These are phyloP conservation scores for Rhyacophila brunnea DNA, from an alignment of 1,140 invertebrate genomes.

Conservation along the genomic window DNA sequence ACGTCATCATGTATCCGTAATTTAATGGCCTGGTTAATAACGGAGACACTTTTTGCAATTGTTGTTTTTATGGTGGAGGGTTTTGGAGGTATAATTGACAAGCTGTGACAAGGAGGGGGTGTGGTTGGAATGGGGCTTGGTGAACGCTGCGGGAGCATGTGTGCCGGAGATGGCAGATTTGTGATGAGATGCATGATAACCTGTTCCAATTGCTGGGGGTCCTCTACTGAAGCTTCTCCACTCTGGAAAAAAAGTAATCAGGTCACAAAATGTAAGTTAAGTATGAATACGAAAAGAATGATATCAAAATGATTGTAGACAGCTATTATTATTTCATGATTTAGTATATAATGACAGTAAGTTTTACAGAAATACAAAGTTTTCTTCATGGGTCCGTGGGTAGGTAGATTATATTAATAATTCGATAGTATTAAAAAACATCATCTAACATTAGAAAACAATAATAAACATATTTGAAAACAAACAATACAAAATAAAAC, in stretches of 20 bases:
- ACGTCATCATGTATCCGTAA: neutral
- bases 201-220: constrained; percentile 63
- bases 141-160: constrained; percentile 19
- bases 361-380: too few relatives aligned
- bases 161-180: constrained; percentile 55
- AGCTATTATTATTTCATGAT: too few relatives aligned
- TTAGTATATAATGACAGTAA: too few relatives aligned
- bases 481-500: too few relatives aligned
- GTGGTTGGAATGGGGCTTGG: constrained; percentile 11
- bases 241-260: constrained; percentile 21
- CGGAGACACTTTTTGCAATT: constrained; percentile 49
- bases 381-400: too few relatives aligned
- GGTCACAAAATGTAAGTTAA: too few relatives aligned
- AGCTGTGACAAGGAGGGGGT: constrained; percentile 26
- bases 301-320: too few relatives aligned
- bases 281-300: too few relatives aligned
- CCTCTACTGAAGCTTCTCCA: constrained; percentile 54
- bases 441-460: too few relatives aligned
- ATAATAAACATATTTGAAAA: too few relatives aligned
- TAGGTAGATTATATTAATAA: too few relatives aligned
- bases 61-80: constrained; percentile 51
- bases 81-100: constrained; percentile 54
- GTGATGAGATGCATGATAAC: constrained; percentile 68
- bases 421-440: too few relatives aligned
- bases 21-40: constrained; percentile 28